Conservation (phyloP, 2,113 vertebrate species). For the Equus przewalskii region DNA sequence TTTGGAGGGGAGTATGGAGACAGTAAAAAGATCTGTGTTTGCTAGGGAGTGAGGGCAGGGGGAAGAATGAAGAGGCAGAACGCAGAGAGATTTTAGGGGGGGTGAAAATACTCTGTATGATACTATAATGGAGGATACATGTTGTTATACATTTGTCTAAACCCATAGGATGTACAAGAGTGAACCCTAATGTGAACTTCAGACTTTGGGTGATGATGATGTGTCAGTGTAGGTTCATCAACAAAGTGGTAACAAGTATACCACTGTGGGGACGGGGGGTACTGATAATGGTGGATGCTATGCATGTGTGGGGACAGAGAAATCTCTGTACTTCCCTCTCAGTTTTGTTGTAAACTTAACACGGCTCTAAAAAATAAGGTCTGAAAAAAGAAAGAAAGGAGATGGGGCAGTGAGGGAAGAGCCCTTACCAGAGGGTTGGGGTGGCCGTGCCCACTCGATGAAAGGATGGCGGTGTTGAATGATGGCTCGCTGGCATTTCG, state of each 20-base stretch:
- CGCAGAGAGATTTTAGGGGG: not conserved
- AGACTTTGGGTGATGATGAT: too few species aligned
- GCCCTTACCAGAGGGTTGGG: slow-evolving; percentile 72
- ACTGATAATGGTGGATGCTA: not conserved
- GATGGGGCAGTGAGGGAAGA: accelerated
- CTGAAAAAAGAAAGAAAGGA: not conserved
- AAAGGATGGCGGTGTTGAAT: slow-evolving; percentile 81
- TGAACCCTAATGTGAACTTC: too few species aligned
- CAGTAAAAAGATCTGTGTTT: not conserved
- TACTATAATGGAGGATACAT: not conserved
- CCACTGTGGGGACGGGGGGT: too few species aligned
- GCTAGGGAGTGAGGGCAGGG: too few species aligned
- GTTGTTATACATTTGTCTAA: not conserved
- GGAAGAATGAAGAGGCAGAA: not conserved
- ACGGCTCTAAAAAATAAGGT: not conserved
- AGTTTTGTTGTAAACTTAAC: not conserved
- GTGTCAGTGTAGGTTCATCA: not conserved
- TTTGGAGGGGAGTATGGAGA: not conserved
- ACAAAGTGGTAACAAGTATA: not conserved
- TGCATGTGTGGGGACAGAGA: not conserved
- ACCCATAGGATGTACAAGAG: not conserved
- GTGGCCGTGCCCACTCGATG: slow-evolving; percentile 75
- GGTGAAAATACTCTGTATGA: not conserved
- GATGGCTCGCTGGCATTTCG: slow-evolving; percentile 70
- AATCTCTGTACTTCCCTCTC: not conserved